These are phyloP conservation scores for Todiramphus chloris DNA, from an alignment of 2,113 vertebrate species.

Conservation along the genomic window DNA sequence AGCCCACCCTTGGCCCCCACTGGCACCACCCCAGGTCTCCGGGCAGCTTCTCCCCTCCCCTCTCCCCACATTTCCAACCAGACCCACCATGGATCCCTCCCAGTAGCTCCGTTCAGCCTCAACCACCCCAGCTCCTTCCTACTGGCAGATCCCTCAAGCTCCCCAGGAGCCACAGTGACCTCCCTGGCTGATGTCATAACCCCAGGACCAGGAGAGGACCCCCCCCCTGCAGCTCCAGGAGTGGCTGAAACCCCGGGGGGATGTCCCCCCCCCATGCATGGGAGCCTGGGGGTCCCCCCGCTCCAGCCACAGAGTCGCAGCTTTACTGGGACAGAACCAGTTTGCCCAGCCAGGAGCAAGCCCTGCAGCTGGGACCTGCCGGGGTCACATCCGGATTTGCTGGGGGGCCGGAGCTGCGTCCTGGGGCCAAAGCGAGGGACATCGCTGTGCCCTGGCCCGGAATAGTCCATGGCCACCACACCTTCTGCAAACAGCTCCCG, in stretches of 20 bases:
- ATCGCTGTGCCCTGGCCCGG: rapidly evolving
- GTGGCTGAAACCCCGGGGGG: not conserved
- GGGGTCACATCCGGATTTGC: not conserved
- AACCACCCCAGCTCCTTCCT: not conserved
- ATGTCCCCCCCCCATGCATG: rapidly evolving
- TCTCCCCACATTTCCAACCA: not conserved
- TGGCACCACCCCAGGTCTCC: no score
- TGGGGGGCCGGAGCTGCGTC: no score
- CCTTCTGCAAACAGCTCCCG: not conserved
- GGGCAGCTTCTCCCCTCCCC: not conserved
- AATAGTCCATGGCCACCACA: not conserved
- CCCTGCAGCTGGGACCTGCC: not conserved
- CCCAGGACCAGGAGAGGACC: not conserved
- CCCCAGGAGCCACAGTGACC: not conserved
- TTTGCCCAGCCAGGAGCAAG: not conserved
- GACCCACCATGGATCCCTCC: not conserved
- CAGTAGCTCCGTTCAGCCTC: not conserved
- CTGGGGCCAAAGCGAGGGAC: rapidly evolving
- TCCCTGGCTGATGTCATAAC: not conserved
- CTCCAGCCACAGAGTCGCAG: rapidly evolving
- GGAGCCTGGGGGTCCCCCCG: not conserved
- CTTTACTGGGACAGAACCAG: not conserved
- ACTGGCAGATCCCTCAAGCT: not conserved
- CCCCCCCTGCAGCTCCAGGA: not conserved
- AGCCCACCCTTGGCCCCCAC: not conserved